Conservation (phyloP, 2,888 invertebrate genomes). For the Philereme transversata region DNA sequence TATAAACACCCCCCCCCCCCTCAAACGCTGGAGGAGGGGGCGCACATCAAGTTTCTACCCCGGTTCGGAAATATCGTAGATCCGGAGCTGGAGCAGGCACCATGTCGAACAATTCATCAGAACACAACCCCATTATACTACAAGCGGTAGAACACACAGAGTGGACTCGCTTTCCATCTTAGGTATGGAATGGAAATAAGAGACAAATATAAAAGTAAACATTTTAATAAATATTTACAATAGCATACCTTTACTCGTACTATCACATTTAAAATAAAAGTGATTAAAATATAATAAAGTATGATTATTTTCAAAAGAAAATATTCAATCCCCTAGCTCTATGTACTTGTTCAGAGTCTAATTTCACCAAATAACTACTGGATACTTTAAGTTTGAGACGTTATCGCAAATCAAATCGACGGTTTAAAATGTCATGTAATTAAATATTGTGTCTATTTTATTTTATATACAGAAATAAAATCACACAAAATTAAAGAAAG, state of each 20-base stretch:
- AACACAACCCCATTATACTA: no score
- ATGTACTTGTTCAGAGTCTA: slow-evolving; percentile 26
- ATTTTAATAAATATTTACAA: slow-evolving; percentile 81
- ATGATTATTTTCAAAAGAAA: slow-evolving; percentile 58
- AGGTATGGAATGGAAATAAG: slow-evolving; percentile 31
- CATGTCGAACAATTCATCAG: no score
- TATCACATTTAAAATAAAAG: slow-evolving; percentile 77
- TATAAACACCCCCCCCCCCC: no score
- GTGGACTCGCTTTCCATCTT: no score
- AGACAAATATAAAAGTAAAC: slow-evolving; percentile 63
- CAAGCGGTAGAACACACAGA: no score
- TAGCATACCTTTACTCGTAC: slow-evolving; percentile 49
- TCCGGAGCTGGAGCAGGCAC: no score
- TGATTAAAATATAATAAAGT: slow-evolving; percentile 72
- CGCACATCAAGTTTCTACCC: no score
- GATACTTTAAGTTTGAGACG: no score
- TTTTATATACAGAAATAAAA: slow-evolving; percentile 8
- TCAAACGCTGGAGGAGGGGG: no score
- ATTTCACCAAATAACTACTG: no score
- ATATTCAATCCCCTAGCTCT: slow-evolving; percentile 60
- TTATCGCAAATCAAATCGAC: no score
- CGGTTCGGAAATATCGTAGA: no score
- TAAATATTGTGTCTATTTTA: neutral
- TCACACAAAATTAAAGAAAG: slow-evolving; percentile 11
- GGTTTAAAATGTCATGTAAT: neutral